phyloP scores from a whole-genome alignment of 2,113 vertebrate species.

The Pelecanoides urinatrix region DNA sequence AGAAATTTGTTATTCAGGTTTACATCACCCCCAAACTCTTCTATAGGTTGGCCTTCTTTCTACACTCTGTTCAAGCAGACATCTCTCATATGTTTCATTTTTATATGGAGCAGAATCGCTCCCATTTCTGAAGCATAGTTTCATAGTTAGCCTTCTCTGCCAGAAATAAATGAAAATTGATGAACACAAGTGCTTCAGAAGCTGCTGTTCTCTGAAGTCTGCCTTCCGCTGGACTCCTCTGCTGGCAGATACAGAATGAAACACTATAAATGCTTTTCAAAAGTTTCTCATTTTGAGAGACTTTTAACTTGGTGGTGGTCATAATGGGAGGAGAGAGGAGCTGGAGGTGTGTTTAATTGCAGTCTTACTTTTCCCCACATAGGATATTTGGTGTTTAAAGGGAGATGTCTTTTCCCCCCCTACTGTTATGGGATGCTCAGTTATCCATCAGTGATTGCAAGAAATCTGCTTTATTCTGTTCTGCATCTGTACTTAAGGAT shows the following conservation, averaged over 20 bases:
- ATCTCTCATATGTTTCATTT: neutral
- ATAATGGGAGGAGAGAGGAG: neutral
- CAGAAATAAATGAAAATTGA: slow-evolving; percentile 8
- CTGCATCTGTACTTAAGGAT: neutral
- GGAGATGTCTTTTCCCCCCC: neutral
- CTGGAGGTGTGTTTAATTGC: neutral
- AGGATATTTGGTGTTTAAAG: neutral
- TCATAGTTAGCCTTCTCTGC: neutral
- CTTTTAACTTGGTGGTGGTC: neutral
- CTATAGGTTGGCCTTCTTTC: neutral
- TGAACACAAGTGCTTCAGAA: neutral
- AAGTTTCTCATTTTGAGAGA: neutral
- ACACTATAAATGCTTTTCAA: neutral
- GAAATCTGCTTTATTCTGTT: neutral
- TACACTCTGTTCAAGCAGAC: neutral
- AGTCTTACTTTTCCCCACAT: neutral
- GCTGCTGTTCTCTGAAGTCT: neutral
- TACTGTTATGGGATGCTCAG: neutral
- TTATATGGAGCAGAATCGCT: neutral
- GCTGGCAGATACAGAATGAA: neutral
- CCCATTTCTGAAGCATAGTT: neutral
- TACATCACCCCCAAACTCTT: neutral
- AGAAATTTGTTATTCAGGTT: neutral
- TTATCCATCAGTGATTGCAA: neutral
- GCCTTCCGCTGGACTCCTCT: neutral